Percentiles rank a stretch among this genome's conserved stretches.
Evolutionary conservation across 2,888 invertebrate species (phyloP).

Genomic region (Mellilla xanthometata): DNA sequence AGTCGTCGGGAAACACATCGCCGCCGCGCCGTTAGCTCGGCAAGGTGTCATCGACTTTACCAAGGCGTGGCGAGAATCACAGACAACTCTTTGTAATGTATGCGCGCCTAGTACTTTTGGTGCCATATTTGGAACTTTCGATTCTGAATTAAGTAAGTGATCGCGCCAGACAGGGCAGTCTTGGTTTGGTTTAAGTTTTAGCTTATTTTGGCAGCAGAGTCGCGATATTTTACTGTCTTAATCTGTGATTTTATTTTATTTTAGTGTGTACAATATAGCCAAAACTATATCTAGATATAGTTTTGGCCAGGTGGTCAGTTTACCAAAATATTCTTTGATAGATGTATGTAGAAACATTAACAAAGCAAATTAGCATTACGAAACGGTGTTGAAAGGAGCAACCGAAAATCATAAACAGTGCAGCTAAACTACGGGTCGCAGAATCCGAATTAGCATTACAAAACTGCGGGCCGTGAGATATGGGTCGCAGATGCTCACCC

Average conservation of each 20-base stretch:
- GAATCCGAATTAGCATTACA: conserved; percentile 62
- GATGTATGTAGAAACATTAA: not conserved
- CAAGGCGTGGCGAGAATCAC: conserved; percentile 24
- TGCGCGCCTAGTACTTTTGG: conserved; percentile 66
- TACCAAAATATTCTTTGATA: not conserved
- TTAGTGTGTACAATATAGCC: no score
- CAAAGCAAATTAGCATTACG: conserved; percentile 4
- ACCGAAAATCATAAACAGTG: conserved; percentile 45
- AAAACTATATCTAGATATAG: no score
- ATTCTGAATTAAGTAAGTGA: conserved; percentile 4
- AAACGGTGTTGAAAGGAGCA: conserved; percentile 28
- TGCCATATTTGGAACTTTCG: conserved; percentile 73
- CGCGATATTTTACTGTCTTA: no score
- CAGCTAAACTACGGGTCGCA: conserved; percentile 45
- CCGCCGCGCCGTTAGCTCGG: not conserved
- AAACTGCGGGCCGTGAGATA: conserved; percentile 75
- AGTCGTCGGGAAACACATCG: not conserved
- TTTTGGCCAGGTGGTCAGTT: not conserved
- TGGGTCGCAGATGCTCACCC: conserved; percentile 72
- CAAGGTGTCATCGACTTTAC: conserved; percentile 9
- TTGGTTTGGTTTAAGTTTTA: no score
- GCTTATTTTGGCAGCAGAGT: no score
- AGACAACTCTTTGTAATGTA: conserved; percentile 38
- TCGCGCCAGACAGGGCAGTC: not conserved
- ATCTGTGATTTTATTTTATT: no score